Conservation (phyloP, 2,797 vertebrate species). For the Semotilus atromaculatus region DNA sequence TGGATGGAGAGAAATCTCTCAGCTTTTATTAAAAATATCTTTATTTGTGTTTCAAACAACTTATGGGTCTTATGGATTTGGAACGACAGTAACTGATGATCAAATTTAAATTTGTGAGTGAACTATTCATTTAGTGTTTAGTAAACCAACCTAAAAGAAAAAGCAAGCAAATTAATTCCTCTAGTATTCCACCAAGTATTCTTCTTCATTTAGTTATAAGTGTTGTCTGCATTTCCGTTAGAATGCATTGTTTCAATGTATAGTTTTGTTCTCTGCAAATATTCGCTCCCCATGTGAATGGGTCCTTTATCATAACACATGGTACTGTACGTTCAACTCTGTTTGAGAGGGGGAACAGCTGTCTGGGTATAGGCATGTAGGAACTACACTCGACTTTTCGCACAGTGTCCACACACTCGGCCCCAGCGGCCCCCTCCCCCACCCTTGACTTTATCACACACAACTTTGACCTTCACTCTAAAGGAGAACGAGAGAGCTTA, state of each 20-base stretch:
- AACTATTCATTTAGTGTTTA: no score
- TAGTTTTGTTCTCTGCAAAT: neutral
- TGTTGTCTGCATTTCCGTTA: no score
- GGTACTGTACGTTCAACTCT: neutral
- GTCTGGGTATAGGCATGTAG: slow-evolving; percentile 37
- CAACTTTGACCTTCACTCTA: slow-evolving; percentile 42
- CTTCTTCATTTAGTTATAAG: no score
- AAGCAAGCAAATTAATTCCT: no score
- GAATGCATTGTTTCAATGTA: slow-evolving; percentile 11
- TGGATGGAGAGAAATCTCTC: no score
- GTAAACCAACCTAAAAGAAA: no score
- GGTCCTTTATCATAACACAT: neutral
- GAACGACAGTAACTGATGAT: no score
- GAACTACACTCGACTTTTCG: slow-evolving; percentile 23
- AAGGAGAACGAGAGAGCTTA: slow-evolving; percentile 1
- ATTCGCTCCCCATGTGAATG: neutral
- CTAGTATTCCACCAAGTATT: no score
- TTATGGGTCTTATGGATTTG: no score
- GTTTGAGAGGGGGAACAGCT: slow-evolving; percentile 26
- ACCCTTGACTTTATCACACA: slow-evolving; percentile 10
- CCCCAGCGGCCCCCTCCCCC: slow-evolving; percentile 11
- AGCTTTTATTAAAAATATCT: no score
- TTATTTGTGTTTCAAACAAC: no score
- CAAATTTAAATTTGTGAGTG: no score
- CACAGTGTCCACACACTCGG: slow-evolving; percentile 21